A percentile compares a stretch with the other conserved stretches of the same genome.
Evolutionary conservation across 1,140 invertebrate species (phyloP).

Genomic region (Drosophila sechellia): DNA sequence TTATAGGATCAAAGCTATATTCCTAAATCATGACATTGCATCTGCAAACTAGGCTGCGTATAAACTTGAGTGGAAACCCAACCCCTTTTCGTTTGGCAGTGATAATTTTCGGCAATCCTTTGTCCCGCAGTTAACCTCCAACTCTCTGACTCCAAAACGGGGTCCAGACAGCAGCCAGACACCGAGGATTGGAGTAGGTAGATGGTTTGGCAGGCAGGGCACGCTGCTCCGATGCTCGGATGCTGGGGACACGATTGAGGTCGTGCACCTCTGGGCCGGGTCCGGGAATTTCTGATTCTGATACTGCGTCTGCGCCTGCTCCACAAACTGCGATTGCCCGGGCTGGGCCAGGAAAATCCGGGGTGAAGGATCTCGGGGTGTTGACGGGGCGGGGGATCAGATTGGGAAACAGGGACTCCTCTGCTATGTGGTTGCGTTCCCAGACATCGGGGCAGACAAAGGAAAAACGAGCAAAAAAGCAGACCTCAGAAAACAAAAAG

Average conservation of each 20-base stretch:
- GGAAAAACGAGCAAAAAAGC: slow-evolving; percentile 37
- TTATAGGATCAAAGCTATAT: not conserved
- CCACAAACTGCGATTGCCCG: slow-evolving; percentile 51
- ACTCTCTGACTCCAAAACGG: slow-evolving; percentile 14
- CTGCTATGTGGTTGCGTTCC: slow-evolving; percentile 70
- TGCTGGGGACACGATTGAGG: slow-evolving; percentile 72
- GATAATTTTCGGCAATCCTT: slow-evolving; percentile 75
- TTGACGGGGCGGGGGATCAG: slow-evolving; percentile 22
- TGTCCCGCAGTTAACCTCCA: slow-evolving; percentile 57
- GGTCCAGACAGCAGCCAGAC: slow-evolving; percentile 70
- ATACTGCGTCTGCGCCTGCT: slow-evolving; percentile 64
- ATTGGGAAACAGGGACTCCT: slow-evolving; percentile 34
- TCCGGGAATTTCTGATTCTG: slow-evolving; percentile 35
- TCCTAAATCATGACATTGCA: not conserved
- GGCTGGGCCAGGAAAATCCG: slow-evolving; percentile 14
- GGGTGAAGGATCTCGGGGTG: slow-evolving; percentile 7
- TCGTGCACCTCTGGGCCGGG: slow-evolving; percentile 70
- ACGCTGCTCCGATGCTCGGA: slow-evolving; percentile 33
- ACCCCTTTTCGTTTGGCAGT: slow-evolving; percentile 3
- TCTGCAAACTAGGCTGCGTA: slow-evolving; percentile 1
- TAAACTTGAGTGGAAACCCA: slow-evolving; percentile 12
- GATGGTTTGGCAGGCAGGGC: slow-evolving; percentile 29
- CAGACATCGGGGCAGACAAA: slow-evolving; percentile 75
- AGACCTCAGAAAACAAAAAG: slow-evolving; percentile 10
- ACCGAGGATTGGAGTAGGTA: slow-evolving; percentile 62